Conservation (phyloP, 1,140 invertebrate genomes). For the Diploscapter pachys region DNA sequence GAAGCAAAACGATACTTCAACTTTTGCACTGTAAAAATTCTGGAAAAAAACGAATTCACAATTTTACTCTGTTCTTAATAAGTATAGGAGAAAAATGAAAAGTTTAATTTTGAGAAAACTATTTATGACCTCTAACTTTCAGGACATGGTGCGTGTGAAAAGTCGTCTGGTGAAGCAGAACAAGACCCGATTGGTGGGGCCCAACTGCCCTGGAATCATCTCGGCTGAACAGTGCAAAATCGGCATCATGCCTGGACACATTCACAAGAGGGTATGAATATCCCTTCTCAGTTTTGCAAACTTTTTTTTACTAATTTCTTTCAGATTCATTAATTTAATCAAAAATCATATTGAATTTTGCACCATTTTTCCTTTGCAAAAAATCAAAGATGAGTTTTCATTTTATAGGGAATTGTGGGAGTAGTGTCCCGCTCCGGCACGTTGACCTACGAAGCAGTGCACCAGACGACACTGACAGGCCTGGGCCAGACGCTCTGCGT, state of each 20-base stretch:
- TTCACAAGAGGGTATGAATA: constrained; percentile 74
- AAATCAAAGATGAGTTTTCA: not conserved
- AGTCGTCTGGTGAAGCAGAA: constrained; percentile 76
- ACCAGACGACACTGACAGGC: constrained; percentile 67
- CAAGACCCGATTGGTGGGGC: constrained; percentile 89
- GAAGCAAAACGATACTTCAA: too few species aligned
- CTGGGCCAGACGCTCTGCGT: constrained; percentile 76
- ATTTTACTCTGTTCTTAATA: too few species aligned
- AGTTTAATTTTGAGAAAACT: not conserved
- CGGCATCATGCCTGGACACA: constrained; percentile 98
- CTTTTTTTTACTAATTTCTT: not conserved
- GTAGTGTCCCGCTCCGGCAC: constrained; percentile 97
- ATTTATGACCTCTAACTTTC: constrained; percentile 62
- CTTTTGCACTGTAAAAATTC: too few species aligned
- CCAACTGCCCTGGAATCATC: constrained; percentile 98
- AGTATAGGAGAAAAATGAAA: constrained; percentile 50
- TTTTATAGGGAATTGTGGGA: constrained; percentile 62
- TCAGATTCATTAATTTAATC: not conserved
- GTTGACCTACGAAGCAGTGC: constrained; percentile 81
- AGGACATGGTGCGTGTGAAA: constrained; percentile 97
- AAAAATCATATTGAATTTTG: too few species aligned
- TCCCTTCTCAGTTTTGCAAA: constrained; percentile 23
- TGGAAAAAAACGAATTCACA: not conserved
- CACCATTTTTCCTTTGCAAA: constrained; percentile 59
- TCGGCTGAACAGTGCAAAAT: constrained; percentile 84